A percentile compares a stretch with the other conserved stretches of the same genome.
Conservation (phyloP, 2,888 invertebrate genomes). For the Ecliptopera silaceata region DNA sequence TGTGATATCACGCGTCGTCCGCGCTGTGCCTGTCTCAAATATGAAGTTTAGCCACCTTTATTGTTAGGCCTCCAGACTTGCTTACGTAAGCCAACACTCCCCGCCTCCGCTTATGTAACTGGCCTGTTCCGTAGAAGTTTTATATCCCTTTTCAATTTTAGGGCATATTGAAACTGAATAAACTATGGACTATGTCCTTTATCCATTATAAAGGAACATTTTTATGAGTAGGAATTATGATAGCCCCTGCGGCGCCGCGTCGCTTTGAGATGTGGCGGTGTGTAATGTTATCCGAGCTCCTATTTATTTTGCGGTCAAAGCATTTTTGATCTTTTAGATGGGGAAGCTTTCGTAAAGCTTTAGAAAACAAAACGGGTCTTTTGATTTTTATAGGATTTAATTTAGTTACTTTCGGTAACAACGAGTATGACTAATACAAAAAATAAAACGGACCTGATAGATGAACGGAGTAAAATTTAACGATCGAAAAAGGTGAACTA, state of each 20-base stretch:
- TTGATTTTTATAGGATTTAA: neutral
- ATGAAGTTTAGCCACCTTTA: constrained; percentile 47
- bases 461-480: neutral
- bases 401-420: no score
- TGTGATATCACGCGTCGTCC: constrained; percentile 12
- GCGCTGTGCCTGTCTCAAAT: constrained; percentile 31
- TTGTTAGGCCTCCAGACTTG: constrained; percentile 54
- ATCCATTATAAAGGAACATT: constrained; percentile 33
- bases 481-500: neutral
- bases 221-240: constrained; percentile 28
- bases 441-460: neutral
- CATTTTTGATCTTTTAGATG: constrained; percentile 18
- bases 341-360: neutral
- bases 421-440: neutral
- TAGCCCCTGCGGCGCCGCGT: constrained; percentile 22
- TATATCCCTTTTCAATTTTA: constrained; percentile 54
- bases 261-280: constrained; percentile 9
- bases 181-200: constrained; percentile 38
- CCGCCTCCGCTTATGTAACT: constrained; percentile 77
- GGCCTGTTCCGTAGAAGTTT: constrained; percentile 57
- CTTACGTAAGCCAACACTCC: constrained; percentile 74
- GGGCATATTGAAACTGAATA: constrained; percentile 51
- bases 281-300: constrained; percentile 17
- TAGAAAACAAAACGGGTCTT: neutral
- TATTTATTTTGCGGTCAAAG: constrained; percentile 25